These are phyloP conservation scores for Diaperis boleti DNA, from an alignment of 2,888 invertebrate species.

Conservation along the genomic window DNA sequence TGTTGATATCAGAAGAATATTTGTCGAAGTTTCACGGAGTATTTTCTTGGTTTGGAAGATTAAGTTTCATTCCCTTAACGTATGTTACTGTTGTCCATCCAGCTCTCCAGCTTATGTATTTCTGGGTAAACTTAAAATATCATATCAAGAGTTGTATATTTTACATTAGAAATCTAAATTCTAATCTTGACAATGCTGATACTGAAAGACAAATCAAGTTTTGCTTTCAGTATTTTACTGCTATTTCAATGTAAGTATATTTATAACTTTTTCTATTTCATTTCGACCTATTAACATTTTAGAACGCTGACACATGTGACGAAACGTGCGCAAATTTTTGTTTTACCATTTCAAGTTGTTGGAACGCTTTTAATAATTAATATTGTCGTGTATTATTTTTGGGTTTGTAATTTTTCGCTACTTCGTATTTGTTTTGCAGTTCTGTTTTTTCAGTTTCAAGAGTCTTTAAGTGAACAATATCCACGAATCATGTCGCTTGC, in stretches of 20 bases:
- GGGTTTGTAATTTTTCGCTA: background rate
- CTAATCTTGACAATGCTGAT: background rate
- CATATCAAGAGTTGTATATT: background rate
- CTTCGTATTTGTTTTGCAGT: background rate
- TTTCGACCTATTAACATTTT: too few species aligned
- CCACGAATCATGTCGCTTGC: background rate
- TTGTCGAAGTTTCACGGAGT: background rate
- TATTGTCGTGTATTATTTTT: background rate
- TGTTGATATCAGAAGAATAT: background rate
- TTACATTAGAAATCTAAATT: background rate
- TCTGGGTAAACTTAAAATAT: background rate
- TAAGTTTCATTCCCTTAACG: background rate
- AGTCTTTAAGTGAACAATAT: background rate
- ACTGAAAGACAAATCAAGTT: background rate
- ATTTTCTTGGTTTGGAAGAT: background rate
- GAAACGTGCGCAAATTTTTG: background rate
- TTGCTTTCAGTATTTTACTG: background rate
- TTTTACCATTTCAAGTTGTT: background rate
- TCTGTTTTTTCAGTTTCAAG: background rate
- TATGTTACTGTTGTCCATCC: background rate
- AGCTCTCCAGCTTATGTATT: background rate
- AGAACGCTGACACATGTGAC: background rate
- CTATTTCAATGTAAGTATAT: too few species aligned
- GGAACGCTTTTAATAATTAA: background rate
- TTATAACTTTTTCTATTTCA: too few species aligned